Evolutionary conservation across 1,140 invertebrate species (phyloP).

Genomic region (Eubasilissa regina): DNA sequence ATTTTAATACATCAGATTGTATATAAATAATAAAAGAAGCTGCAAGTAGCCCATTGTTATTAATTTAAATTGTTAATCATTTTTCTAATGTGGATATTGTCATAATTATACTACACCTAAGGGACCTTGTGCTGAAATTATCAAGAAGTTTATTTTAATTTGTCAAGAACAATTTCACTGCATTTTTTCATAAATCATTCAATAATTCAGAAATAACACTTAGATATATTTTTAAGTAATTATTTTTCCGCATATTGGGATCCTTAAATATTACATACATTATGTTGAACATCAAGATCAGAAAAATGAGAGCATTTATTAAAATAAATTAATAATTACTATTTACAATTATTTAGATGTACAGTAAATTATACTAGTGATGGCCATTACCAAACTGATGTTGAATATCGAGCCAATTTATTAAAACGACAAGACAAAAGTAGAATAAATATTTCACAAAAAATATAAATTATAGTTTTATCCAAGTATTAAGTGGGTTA

Average conservation of each 20-base stretch:
- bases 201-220: too few relatives aligned
- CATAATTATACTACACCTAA: neutral
- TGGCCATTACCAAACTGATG: neutral
- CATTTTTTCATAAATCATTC: too few relatives aligned
- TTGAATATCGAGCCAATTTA: neutral
- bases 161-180: too few relatives aligned
- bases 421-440: neutral
- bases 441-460: constrained; percentile 21
- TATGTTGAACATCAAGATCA: constrained; percentile 17
- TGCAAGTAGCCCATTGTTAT: constrained; percentile 3
- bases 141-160: too few relatives aligned
- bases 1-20: too few relatives aligned
- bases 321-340: constrained; percentile 35
- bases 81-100: neutral
- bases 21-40: neutral
- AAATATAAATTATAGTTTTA: constrained; percentile 14
- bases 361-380: constrained; percentile 34
- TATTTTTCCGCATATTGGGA: neutral
- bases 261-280: neutral
- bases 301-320: constrained; percentile 33
- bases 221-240: too few relatives aligned
- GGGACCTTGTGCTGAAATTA: too few relatives aligned
- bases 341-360: constrained; percentile 47
- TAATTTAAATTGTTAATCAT: neutral
- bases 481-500: constrained; percentile 18